Evolutionary conservation across 2,113 vertebrate genomes (phyloP).

Genomic region (Egretta garzetta): DNA sequence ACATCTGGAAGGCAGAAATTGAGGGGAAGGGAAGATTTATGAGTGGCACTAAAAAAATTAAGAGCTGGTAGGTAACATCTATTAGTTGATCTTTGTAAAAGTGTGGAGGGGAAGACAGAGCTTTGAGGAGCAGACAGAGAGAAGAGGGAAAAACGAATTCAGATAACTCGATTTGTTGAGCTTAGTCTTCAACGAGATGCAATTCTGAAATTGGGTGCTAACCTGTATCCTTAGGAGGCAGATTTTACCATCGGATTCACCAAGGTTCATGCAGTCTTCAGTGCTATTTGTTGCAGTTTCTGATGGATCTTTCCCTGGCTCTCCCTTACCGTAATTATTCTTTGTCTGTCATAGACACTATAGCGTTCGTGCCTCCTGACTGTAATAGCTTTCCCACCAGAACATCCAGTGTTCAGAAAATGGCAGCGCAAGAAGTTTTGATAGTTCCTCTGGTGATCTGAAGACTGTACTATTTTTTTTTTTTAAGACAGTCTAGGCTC

Average conservation of each 20-base stretch:
- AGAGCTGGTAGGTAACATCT: not conserved
- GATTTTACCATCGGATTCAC: not conserved
- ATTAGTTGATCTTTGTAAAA: not conserved
- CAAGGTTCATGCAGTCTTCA: rapidly evolving
- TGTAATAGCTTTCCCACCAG: not conserved
- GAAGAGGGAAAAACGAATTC: not conserved
- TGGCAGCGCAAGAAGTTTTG: not conserved
- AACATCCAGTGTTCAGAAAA: not conserved
- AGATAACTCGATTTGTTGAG: not conserved
- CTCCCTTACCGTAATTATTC: not conserved
- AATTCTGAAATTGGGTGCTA: not conserved
- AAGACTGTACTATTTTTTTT: not conserved
- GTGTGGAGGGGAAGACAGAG: not conserved
- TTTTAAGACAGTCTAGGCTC: no score
- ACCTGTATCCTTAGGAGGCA: not conserved
- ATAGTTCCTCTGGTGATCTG: not conserved
- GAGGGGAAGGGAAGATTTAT: not conserved
- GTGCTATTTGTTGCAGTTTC: not conserved
- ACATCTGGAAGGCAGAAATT: not conserved
- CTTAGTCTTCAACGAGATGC: not conserved
- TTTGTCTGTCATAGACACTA: rapidly evolving
- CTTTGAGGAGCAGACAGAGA: not conserved
- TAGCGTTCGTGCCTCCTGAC: not conserved
- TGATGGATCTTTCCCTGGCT: not conserved
- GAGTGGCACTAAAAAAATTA: not conserved